phyloP scores from a whole-genome alignment of 2,888 invertebrate genomes.

The Stramonita haemastoma region DNA sequence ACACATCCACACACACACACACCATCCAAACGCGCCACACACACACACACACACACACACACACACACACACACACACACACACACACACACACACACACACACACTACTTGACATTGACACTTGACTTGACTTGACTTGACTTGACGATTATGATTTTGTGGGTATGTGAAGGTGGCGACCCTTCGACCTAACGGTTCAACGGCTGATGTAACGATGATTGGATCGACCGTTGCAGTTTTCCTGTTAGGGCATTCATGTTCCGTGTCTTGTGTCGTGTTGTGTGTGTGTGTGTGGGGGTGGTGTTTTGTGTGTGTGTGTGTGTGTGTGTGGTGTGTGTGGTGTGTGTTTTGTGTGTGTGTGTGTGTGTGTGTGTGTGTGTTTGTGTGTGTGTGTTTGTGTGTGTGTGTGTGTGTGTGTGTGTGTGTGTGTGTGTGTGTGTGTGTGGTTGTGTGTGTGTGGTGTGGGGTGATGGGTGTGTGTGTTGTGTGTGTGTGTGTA shows the following conservation, averaged over 20 bases:
- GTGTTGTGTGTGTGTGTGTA: no score
- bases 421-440: no score
- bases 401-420: not conserved
- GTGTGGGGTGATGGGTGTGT: no score
- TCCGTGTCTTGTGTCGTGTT: not conserved
- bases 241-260: constrained; percentile 57
- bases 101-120: no score
- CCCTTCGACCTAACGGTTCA: constrained; percentile 78
- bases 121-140: no score
- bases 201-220: constrained; percentile 80
- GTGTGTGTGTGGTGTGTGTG: not conserved
- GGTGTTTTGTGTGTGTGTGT: not conserved
- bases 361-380: not conserved
- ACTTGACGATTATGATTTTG: no score
- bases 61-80: not conserved
- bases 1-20: not conserved
- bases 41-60: no score
- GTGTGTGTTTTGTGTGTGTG: not conserved
- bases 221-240: constrained; percentile 78
- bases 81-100: constrained; percentile 1
- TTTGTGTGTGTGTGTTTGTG: not conserved
- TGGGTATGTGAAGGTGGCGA: constrained; percentile 78
- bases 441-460: no score
- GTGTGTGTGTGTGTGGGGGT: not conserved
- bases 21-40: no score